Percentiles rank a stretch among this genome's conserved stretches.
Conservation (phyloP, 2,888 invertebrate genomes). For the Dione juno region DNA sequence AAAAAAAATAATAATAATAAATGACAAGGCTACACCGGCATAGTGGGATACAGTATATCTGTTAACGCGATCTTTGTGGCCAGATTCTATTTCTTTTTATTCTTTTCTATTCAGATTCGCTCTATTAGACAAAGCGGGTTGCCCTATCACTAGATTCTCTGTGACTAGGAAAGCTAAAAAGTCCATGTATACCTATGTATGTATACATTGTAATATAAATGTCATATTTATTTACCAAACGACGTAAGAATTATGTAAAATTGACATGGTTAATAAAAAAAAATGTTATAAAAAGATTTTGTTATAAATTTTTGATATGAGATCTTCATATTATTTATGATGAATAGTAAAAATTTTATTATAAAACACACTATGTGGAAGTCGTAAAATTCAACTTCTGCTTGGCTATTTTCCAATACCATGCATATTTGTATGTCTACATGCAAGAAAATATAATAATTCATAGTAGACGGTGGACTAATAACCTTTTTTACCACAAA, state of each 20-base stretch:
- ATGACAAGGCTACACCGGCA: too few species aligned
- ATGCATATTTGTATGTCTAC: constrained; percentile 23
- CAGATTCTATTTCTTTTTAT: too few species aligned
- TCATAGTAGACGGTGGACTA: neutral
- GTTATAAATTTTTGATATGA: neutral
- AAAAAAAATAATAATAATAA: too few species aligned
- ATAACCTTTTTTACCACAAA: neutral
- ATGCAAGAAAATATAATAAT: constrained; percentile 24
- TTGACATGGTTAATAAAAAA: neutral
- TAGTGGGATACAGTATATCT: too few species aligned
- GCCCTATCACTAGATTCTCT: too few species aligned
- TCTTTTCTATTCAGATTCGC: too few species aligned
- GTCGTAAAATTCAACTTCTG: constrained; percentile 21
- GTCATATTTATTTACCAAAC: neutral
- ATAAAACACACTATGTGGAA: constrained; percentile 28
- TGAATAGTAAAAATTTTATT: constrained; percentile 30
- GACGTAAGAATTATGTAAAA: neutral
- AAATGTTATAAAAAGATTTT: neutral
- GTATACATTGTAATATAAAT: too few species aligned
- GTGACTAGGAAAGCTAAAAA: too few species aligned
- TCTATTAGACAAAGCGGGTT: too few species aligned
- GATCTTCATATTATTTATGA: constrained; percentile 25
- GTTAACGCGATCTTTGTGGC: too few species aligned
- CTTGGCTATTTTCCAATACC: constrained; percentile 31
- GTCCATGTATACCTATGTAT: too few species aligned